These are phyloP conservation scores for Lysandra bellargus DNA, from an alignment of 2,888 invertebrate species.

Conservation along the genomic window DNA sequence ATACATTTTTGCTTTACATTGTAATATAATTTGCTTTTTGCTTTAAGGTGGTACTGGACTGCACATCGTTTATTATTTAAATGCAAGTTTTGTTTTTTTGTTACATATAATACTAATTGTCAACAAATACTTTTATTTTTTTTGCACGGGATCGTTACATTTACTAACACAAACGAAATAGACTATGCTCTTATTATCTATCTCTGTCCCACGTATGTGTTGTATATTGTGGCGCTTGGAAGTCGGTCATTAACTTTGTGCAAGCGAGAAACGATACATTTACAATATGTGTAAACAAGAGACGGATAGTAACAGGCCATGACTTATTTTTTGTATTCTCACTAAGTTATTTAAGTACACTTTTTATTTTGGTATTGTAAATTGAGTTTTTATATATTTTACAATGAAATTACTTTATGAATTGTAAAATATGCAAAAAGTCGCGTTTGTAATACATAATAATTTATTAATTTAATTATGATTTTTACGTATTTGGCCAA, in stretches of 20 bases:
- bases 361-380: no score
- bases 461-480: not conserved
- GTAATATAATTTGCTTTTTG: constrained; percentile 31
- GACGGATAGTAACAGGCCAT: not conserved
- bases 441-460: no score
- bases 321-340: not conserved
- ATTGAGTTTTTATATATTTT: no score
- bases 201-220: not conserved
- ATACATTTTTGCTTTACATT: constrained; percentile 29
- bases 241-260: not conserved
- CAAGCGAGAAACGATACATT: not conserved
- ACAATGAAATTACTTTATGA: no score
- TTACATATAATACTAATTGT: not conserved
- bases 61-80: not conserved
- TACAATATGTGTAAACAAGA: not conserved
- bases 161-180: not conserved
- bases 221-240: not conserved
- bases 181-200: not conserved
- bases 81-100: not conserved
- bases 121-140: not conserved
- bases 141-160: not conserved
- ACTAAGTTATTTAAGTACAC: no score
- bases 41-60: constrained; percentile 26
- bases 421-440: no score
- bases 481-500: not conserved